Evolutionary conservation across 2,888 invertebrate genomes (phyloP).

Genomic region (Tubulanus polymorphus): DNA sequence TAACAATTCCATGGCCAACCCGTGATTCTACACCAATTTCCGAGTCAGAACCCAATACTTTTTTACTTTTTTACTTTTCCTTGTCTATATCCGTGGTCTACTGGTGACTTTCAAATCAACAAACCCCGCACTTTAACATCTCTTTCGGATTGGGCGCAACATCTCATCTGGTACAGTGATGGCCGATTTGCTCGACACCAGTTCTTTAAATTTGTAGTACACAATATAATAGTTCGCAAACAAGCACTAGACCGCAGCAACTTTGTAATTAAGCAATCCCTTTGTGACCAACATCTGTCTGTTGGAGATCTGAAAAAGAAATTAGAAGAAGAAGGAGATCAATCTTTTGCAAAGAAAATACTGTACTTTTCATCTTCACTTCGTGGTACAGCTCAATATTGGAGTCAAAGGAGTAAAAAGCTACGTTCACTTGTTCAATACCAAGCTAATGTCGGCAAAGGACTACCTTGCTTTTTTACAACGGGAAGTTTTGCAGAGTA

Average conservation of each 20-base stretch:
- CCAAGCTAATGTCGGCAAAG: conserved; percentile 21
- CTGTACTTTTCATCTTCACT: conserved; percentile 15
- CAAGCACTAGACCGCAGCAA: conserved; percentile 11
- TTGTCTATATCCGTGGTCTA: conserved; percentile 21
- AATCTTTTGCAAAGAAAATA: conserved; percentile 11
- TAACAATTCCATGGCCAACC: conserved; percentile 19
- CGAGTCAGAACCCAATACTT: no score
- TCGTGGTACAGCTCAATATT: conserved; percentile 20
- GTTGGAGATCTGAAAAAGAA: conserved; percentile 7
- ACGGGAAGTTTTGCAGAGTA: conserved; percentile 20
- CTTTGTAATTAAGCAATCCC: conserved; percentile 12
- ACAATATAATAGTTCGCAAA: conserved; percentile 16
- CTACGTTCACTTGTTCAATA: conserved; percentile 19
- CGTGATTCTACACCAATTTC: conserved; percentile 15
- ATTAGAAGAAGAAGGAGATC: conserved; percentile 7
- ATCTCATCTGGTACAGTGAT: conserved; percentile 15
- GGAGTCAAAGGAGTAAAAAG: conserved; percentile 19
- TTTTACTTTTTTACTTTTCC: no score
- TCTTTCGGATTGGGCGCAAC: conserved; percentile 20
- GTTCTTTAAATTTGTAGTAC: conserved; percentile 22
- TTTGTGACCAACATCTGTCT: conserved; percentile 8
- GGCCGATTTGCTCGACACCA: conserved; percentile 20
- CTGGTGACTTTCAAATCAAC: conserved; percentile 11
- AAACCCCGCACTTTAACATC: conserved; percentile 12
- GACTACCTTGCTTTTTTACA: conserved; percentile 17